A percentile compares a stretch with the other conserved stretches of the same genome.
phyloP scores from a whole-genome alignment of 2,888 invertebrate genomes.

The Caenorhabditis panamensis region DNA sequence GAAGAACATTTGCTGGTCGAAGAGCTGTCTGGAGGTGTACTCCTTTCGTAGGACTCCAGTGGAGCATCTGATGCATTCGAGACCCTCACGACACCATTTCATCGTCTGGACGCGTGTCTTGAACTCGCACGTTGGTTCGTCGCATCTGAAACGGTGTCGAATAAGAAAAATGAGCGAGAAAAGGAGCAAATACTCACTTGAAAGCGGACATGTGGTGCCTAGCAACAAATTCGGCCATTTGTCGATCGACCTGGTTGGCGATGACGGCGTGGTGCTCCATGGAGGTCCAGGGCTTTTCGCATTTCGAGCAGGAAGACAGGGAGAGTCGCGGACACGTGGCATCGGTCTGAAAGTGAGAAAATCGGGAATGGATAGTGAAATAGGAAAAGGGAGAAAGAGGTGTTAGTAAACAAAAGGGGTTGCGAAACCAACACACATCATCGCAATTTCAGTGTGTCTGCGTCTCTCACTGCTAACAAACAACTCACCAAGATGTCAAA shows the following conservation, averaged over 20 bases:
- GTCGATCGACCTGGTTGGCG: conserved; percentile 54
- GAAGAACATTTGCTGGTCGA: conserved; percentile 78
- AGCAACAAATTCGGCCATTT: conserved; percentile 54
- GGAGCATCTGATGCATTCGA: conserved; percentile 72
- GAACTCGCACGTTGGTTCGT: conserved; percentile 71
- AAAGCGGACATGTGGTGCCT: conserved; percentile 51
- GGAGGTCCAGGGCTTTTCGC: conserved; percentile 28
- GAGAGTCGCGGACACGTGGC: conserved; percentile 40
- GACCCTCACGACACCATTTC: conserved; percentile 68
- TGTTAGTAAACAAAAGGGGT: too few relatives aligned
- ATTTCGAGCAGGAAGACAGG: conserved; percentile 59
- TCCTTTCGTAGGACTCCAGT: conserved; percentile 71
- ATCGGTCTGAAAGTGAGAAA: conserved; percentile 46
- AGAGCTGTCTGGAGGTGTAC: conserved; percentile 73
- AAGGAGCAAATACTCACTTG: conserved; percentile 29
- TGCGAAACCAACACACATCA: background rate
- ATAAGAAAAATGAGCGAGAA: too few relatives aligned
- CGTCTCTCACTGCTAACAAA: conserved; percentile 14
- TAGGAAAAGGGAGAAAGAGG: too few relatives aligned
- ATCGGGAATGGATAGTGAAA: too few relatives aligned
- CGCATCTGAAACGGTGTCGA: conserved; percentile 73
- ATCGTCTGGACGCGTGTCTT: conserved; percentile 55
- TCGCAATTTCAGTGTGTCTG: conserved; percentile 27
- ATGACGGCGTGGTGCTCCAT: conserved; percentile 34
- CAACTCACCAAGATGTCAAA: conserved; percentile 44